Base-by-base conservation (phyloP, 2,113 vertebrate genomes). In the Nothoprocta pentlandii region DNA sequence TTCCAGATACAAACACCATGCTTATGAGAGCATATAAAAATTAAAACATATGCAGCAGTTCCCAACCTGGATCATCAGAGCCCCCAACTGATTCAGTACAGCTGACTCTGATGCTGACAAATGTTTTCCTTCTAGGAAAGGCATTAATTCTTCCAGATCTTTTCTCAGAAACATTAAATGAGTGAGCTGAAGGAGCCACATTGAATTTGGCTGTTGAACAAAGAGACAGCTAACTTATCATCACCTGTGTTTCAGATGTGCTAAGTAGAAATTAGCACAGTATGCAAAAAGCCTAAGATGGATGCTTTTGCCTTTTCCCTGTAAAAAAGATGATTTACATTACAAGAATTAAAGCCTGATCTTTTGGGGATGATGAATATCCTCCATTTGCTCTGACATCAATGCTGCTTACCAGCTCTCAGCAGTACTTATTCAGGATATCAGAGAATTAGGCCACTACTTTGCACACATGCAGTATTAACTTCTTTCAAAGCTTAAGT, bases 201-300 rank as follows among this genome's bases (percentile, higher is more conserved):
- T 6, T 77, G 39, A 88, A 86, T 80, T 47, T 94, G 66, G 64
- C 73, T 51, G 68, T 53, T 76, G 69, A 92, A 81, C 47, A 92
- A 53, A 81, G 56, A 79, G 42, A 71, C 9, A 1, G 47, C 30
- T 73, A 91, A 80, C 26, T 85, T 93, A 84, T 94, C 67, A 73
- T 36, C 70, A 77, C 26, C 75, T 89, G 7, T 80, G 69, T 85
- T 92, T 89, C 67, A 87, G 92, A 90, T 0, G 0, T 59, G 61
- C 23, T 86, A 77, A 88, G 53, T 5, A 84, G 58, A 83, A 87
- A 61, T 69, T 36, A 66, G 10, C 20, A 81, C 16, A 76, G 76
- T 79, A 70, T 90, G 16, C 32, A 87, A 56, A 42, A 87, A 74
- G n/a, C 4, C 4, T 51, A 62, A 87, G 62, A 78, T 9, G 12